These are phyloP conservation scores for Melanotaenia boesemani DNA, from an alignment of 2,797 vertebrate genomes.

Conservation along the genomic window DNA sequence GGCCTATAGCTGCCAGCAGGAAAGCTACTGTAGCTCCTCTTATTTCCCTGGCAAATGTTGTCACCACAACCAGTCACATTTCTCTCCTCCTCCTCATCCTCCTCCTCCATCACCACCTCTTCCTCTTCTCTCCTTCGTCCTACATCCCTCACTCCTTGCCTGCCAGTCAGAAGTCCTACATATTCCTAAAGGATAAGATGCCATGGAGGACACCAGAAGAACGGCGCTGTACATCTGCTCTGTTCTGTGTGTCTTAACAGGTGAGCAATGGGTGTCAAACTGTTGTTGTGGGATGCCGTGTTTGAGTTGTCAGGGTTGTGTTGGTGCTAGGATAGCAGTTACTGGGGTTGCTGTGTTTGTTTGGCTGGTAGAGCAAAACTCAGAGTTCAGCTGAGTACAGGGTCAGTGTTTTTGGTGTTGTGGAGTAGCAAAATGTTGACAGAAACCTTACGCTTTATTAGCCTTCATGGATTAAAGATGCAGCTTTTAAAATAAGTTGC, in stretches of 20 bases:
- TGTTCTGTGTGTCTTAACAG: conserved; percentile 72
- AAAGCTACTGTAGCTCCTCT: conserved; percentile 71
- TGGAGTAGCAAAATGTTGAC: background rate
- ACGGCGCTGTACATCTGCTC: conserved; percentile 60
- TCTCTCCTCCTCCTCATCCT: conserved; percentile 71
- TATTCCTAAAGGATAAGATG: conserved; percentile 85
- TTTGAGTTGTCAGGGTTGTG: conserved; percentile 23
- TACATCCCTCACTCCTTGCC: conserved; percentile 56
- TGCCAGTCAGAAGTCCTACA: conserved; percentile 67
- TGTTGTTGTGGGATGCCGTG: background rate
- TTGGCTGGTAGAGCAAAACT: conserved; percentile 24
- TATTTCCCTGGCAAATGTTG: conserved; percentile 88
- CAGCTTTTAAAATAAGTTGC: conserved; percentile 6
- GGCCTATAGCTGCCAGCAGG: conserved; percentile 56
- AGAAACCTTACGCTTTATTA: background rate
- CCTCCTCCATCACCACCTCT: conserved; percentile 26
- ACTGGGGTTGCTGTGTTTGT: conserved; percentile 54
- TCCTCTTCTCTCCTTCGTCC: conserved; percentile 50
- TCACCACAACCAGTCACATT: conserved; percentile 81
- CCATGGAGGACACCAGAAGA: conserved; percentile 85
- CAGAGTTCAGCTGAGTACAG: conserved; percentile 14
- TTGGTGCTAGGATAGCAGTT: conserved; percentile 20
- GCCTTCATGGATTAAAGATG: background rate
- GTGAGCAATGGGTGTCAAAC: conserved; percentile 63
- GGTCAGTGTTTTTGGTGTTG: conserved; percentile 6